phyloP scores from a whole-genome alignment of 2,113 vertebrate species.

The Macquaria australasica region DNA sequence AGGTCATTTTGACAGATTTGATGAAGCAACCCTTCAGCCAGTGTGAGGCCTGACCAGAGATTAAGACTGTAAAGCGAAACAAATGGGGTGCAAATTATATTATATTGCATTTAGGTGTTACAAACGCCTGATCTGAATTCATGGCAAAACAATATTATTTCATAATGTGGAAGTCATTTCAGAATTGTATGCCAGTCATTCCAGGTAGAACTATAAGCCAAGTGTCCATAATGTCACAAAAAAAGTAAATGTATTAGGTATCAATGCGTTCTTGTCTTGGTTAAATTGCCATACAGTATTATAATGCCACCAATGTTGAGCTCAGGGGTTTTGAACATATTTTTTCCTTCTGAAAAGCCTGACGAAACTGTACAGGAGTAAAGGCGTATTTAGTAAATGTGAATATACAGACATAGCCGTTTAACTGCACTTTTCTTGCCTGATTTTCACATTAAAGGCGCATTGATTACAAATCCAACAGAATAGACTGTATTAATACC shows the following conservation, averaged over 20 bases:
- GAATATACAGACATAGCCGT: not conserved
- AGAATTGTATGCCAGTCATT: not conserved
- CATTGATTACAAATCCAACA: not conserved
- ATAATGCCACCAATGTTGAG: not conserved
- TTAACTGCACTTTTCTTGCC: not conserved
- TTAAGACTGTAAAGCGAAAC: not conserved
- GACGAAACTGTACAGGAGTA: not conserved
- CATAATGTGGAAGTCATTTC: not conserved
- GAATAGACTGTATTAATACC: constrained; percentile 27
- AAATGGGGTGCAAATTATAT: not conserved
- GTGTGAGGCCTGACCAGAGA: not conserved
- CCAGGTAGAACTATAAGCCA: not conserved
- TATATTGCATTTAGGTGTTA: not conserved
- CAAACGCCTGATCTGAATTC: not conserved
- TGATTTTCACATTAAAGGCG: constrained; percentile 11
- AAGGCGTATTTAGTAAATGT: not conserved
- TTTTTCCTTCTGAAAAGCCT: not conserved
- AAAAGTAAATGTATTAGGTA: not conserved
- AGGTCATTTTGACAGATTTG: constrained; percentile 2
- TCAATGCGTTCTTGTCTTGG: not conserved
- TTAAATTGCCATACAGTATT: not conserved
- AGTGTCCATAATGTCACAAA: not conserved
- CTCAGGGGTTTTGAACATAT: not conserved
- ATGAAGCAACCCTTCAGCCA: constrained; percentile 1
- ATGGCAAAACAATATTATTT: not conserved